phyloP scores from a whole-genome alignment of 2,797 vertebrate species.

The Meriones psammophilus region DNA sequence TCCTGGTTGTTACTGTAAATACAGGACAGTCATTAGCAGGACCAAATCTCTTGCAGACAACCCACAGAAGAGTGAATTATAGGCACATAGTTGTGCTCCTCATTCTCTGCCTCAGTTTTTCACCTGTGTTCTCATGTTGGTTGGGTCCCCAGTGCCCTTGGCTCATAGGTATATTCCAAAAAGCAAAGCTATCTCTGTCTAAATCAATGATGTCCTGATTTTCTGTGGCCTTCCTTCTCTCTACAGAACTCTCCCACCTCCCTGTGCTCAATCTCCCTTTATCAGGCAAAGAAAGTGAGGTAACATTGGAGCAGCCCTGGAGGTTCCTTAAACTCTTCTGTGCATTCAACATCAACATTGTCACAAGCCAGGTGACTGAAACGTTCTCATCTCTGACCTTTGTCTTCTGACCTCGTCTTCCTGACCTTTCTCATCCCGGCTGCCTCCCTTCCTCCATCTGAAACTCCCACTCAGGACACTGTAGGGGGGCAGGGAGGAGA shows the following conservation, averaged over 20 bases:
- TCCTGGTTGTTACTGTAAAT: background rate
- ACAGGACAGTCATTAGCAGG: background rate
- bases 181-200: background rate
- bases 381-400: background rate
- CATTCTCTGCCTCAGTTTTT: conserved; percentile 36
- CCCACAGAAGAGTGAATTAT: background rate
- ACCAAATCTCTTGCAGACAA: background rate
- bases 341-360: background rate
- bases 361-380: background rate
- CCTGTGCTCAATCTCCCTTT: background rate
- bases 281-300: background rate
- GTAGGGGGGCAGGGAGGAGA: too few species aligned
- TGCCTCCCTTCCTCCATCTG: background rate
- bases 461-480: background rate
- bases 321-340: background rate
- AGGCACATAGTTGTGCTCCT: background rate
- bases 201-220: background rate
- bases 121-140: background rate
- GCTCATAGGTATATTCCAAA: background rate
- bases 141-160: background rate
- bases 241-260: background rate
- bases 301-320: background rate
- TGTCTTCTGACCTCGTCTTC: background rate
- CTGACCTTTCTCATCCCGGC: background rate
- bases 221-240: background rate